A percentile compares a stretch with the other conserved stretches of the same genome.
These are phyloP conservation scores for Amblyornis subalaris DNA, from an alignment of 2,113 vertebrate genomes.

Conservation along the genomic window DNA sequence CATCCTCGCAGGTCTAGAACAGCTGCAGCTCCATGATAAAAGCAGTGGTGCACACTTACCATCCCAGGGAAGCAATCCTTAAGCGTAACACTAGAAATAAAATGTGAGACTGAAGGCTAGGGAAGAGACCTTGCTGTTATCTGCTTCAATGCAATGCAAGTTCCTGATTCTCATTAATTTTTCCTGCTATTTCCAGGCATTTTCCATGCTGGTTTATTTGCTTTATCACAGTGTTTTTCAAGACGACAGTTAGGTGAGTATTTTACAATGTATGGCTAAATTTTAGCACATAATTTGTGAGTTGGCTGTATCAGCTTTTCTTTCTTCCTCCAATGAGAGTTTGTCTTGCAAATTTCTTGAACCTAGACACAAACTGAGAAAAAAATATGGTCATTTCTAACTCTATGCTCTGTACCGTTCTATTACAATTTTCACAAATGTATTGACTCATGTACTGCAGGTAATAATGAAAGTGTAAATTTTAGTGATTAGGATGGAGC, in stretches of 20 bases:
- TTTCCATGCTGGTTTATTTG: not conserved
- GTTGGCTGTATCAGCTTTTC: not conserved
- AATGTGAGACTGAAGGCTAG: not conserved
- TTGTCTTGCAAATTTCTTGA: not conserved
- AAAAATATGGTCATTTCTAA: not conserved
- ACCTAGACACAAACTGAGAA: not conserved
- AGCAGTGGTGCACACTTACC: not conserved
- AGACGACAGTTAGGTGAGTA: not conserved
- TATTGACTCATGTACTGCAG: not conserved
- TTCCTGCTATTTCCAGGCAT: not conserved
- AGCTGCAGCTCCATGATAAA: not conserved
- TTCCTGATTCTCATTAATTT: not conserved
- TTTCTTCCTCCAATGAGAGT: accelerated
- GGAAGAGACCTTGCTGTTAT: accelerated
- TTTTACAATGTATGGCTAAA: not conserved
- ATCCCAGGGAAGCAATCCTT: not conserved
- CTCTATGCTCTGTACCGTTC: not conserved
- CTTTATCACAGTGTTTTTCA: not conserved
- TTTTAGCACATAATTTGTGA: not conserved
- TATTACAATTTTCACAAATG: not conserved
- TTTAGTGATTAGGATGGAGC: not conserved
- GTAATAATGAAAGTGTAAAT: not conserved
- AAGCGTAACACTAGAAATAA: not conserved
- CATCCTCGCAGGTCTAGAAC: not conserved
- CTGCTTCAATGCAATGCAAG: not conserved